A percentile compares a stretch with the other conserved stretches of the same genome.
These are phyloP conservation scores for Mus musculus DNA, from an alignment of 2,113 vertebrate genomes.

Conservation along the genomic window DNA sequence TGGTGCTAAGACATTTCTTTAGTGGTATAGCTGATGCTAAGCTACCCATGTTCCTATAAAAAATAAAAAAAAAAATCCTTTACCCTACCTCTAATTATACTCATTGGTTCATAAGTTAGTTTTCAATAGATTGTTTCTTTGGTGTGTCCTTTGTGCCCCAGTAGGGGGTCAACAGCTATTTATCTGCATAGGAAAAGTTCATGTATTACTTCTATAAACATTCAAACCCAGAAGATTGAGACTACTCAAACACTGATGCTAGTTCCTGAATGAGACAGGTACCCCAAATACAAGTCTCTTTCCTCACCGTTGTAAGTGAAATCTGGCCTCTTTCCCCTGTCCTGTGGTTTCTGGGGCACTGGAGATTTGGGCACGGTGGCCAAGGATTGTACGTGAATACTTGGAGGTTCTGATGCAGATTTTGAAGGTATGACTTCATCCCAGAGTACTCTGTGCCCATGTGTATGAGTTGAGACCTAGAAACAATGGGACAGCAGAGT, in stretches of 20 bases:
- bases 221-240: neutral
- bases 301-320: neutral
- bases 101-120: neutral
- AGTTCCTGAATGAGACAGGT: neutral
- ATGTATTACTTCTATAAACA: neutral
- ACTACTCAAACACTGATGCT: neutral
- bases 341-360: neutral
- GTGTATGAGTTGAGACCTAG: conserved; percentile 65
- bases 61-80: neutral
- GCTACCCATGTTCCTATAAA: neutral
- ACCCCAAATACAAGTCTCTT: neutral
- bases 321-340: conserved; percentile 68
- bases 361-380: neutral
- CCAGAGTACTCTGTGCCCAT: conserved; percentile 69
- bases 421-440: conserved; percentile 47
- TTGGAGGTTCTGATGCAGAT: conserved; percentile 5
- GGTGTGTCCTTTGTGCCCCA: neutral
- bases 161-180: neutral
- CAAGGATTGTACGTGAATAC: conserved; percentile 13
- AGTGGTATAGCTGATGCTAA: neutral
- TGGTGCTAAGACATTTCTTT: neutral
- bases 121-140: neutral
- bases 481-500: neutral
- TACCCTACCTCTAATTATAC: neutral
- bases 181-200: neutral